phyloP scores from a whole-genome alignment of 2,113 vertebrate species.

The Alligator sinensis region DNA sequence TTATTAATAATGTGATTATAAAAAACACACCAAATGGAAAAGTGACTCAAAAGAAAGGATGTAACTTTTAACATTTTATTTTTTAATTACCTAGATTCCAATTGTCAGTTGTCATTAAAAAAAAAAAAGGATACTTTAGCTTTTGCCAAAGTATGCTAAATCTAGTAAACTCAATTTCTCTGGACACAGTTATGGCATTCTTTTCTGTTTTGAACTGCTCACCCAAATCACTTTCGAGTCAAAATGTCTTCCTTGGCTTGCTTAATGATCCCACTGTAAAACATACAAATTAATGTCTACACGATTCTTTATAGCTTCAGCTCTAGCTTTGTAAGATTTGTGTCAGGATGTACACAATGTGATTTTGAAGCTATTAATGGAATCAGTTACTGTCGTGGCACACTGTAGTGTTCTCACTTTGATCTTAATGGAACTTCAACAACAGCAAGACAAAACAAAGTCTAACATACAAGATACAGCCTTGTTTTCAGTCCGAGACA shows the following conservation, averaged over 20 bases:
- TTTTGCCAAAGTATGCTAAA: not conserved
- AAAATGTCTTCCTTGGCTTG: too few species aligned
- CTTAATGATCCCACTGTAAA: not conserved
- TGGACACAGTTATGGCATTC: not conserved
- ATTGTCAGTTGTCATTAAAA: not conserved
- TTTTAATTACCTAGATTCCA: not conserved
- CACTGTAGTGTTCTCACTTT: not conserved
- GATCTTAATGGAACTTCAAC: not conserved
- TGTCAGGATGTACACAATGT: not conserved
- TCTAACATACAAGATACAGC: not conserved
- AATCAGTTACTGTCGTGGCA: not conserved
- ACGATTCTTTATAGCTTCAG: not conserved
- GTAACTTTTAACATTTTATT: not conserved
- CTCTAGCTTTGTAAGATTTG: constrained; percentile 10
- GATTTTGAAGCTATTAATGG: constrained; percentile 20
- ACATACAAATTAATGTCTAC: not conserved
- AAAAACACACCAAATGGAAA: not conserved
- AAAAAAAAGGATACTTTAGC: not conserved
- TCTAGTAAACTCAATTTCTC: not conserved
- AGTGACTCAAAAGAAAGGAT: not conserved
- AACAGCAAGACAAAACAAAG: not conserved
- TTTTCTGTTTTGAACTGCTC: not conserved
- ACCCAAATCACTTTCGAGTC: too few species aligned
- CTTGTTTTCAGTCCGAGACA: not conserved
- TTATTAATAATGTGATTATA: not conserved